Conservation (phyloP, 2,888 invertebrate species). For the Limnephilus marmoratus region DNA sequence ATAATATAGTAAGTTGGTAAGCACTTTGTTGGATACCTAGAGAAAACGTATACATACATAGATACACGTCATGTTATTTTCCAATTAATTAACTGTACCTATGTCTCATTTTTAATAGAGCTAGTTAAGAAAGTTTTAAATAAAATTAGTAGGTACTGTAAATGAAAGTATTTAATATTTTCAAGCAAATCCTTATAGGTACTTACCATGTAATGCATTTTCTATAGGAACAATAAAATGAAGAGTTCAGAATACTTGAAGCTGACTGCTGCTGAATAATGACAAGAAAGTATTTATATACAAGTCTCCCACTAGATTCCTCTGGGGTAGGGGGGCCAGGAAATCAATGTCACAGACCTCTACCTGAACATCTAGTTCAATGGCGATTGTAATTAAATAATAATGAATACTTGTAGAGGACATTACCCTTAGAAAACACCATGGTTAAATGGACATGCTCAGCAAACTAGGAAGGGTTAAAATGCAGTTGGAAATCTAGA, state of each 20-base stretch:
- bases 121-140: no score
- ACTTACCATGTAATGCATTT: not conserved
- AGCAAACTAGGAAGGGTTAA: not conserved
- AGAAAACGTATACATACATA: not conserved
- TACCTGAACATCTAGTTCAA: not conserved
- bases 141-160: no score
- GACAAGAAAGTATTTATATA: slow-evolving; percentile 2
- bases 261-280: not conserved
- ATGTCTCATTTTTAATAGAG: no score
- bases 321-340: not conserved
- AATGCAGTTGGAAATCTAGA: not conserved
- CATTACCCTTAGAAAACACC: not conserved
- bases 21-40: not conserved
- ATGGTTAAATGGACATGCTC: not conserved
- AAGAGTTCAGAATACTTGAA: not conserved
- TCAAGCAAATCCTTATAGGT: not conserved
- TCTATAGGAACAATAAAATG: not conserved
- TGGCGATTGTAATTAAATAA: not conserved
- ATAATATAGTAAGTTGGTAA: not conserved
- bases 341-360: not conserved
- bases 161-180: not conserved
- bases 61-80: no score
- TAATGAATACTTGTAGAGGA: not conserved
- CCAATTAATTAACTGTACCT: no score
- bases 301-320: not conserved